Percentiles rank a stretch among this genome's conserved stretches.
Conservation (phyloP, 1,140 invertebrate genomes). For the Lineus longissimus region DNA sequence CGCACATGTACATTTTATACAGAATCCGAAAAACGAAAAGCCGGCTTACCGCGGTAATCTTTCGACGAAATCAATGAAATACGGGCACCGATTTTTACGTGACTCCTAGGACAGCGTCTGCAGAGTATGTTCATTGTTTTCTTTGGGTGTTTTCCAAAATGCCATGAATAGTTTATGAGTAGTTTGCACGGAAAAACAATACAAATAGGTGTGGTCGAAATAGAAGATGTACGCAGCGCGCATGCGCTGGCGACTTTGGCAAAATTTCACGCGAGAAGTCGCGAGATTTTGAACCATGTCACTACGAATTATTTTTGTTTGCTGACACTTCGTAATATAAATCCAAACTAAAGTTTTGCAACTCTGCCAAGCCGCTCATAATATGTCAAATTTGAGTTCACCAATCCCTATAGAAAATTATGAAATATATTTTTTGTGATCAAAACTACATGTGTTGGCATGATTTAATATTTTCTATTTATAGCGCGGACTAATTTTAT, state of each 20-base stretch:
- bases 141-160: neutral
- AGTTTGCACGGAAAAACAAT: neutral
- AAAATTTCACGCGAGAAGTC: neutral
- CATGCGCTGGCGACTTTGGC: neutral
- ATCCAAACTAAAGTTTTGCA: too few relatives aligned
- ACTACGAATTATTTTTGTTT: too few relatives aligned
- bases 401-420: too few relatives aligned
- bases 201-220: conserved; percentile 13
- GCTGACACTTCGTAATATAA: too few relatives aligned
- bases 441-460: too few relatives aligned
- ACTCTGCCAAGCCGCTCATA: too few relatives aligned
- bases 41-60: conserved; percentile 3
- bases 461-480: neutral
- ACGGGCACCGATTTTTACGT: neutral
- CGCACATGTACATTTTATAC: too few relatives aligned
- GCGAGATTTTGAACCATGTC: neutral
- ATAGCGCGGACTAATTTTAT: neutral
- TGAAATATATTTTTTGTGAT: too few relatives aligned
- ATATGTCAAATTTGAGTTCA: too few relatives aligned
- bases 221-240: conserved; percentile 3
- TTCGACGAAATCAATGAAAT: neutral
- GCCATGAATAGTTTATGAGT: neutral
- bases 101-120: neutral
- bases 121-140: neutral
- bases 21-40: neutral